Evolutionary conservation across 35 echinoderm and acorn worm species (phyloP), one percentile per base, ranked within the genome.

Genomic region (Ptychodera flava): DNA sequence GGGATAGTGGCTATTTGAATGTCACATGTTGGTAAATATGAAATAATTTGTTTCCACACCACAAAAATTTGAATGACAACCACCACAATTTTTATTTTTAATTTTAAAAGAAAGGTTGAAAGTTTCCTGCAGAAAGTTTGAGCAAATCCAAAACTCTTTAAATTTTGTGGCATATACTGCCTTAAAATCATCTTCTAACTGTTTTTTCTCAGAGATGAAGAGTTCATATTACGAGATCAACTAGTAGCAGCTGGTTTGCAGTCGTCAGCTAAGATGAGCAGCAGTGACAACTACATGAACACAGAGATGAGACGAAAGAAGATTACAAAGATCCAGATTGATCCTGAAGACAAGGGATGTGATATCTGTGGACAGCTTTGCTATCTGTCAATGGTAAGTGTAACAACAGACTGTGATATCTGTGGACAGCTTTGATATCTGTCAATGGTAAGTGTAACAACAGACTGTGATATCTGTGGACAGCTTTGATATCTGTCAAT

Each of bases 151-250:
- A n/a, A n/a, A n/a, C n/a, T n/a, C n/a, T n/a, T n/a, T n/a, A n/a
- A n/a, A n/a, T n/a, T n/a, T n/a, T n/a, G n/a, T n/a, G n/a, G n/a
- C n/a, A n/a, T n/a, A n/a, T n/a, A n/a, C n/a, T n/a, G n/a, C n/a
- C n/a, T n/a, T n/a, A n/a, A n/a, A n/a, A n/a, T n/a, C n/a, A n/a
- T n/a, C n/a, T n/a, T n/a, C n/a, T n/a, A n/a, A n/a, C n/a, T n/a
- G n/a, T n/a, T n/a, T n/a, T n/a, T n/a, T 75, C 29, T 31, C 78
- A 94, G 92, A 82, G 92, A 94, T 82, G 32, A 81, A 80, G 92
- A 94, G 77, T 52, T 94, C 53, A 86, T 81, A 80, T 45, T 85
- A 30, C 88, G 92, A 1, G 35, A 85, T 32, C 32, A 90, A 30
- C 86, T 94, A 30, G 31, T 77, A 16, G 53, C 85, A 33, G 80